Evolutionary conservation across 2,888 invertebrate genomes (phyloP), one percentile per base, ranked within the genome.

Genomic region (Itoplectis maculator): DNA sequence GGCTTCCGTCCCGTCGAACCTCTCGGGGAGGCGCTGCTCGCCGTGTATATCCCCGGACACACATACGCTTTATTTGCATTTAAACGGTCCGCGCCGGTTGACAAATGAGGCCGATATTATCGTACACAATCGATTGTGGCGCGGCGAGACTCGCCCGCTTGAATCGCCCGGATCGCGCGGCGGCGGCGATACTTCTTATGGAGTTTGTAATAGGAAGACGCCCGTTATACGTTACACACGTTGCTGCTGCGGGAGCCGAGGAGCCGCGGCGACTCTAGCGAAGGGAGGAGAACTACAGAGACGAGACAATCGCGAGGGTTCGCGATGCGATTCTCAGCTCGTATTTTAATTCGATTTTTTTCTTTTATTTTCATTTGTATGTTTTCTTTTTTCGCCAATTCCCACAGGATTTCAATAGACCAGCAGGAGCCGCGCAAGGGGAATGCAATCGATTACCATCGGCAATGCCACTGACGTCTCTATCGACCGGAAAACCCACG

Each of bases 31-130:
- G 77, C 72, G 81, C 63, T 76, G n/a, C 72, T 47, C 70, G n/a
- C n/a, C n/a, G n/a, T n/a, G n/a, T 76, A 65, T 79, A 63, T 65
- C 47, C 59, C 72, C 54, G 66, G 35, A 49, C n/a, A n/a, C n/a
- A n/a, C n/a, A n/a, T n/a, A n/a, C 78, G 79, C 73, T 83, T 85
- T 85, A 90, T 91, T 91, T 89, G 89, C 91, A 91, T 91, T 90
- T 88, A 91, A 91, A 88, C 86, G 89, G 87, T 84, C n/a, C 87
- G 79, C 85, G n/a, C 86, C 84, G 84, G 87, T 86, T 90, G 91
- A 91, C 91, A 91, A 91, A 91, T 91, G 91, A 91, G 90, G 79
- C 85, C 88, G 90, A 89, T 90, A 90, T 89, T 88, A 90, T 90
- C 90, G 88, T 87, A 90, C 89, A 91, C 90, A 91, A 91, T 91